Conservation (phyloP, 2,797 vertebrate genomes). For the Pogonophryne albipinna region DNA sequence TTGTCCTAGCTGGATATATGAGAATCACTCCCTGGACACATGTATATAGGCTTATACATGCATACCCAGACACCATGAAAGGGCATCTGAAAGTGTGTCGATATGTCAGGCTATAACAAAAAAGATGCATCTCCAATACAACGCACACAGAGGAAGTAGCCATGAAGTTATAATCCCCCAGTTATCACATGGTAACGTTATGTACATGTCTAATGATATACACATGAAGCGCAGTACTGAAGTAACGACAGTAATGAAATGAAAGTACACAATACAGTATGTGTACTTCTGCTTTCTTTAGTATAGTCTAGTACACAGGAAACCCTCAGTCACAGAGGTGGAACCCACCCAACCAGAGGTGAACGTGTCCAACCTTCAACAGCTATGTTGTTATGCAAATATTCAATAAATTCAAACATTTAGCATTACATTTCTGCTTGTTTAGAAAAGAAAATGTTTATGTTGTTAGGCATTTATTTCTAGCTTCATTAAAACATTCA, state of each 20-base stretch:
- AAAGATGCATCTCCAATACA: constrained; percentile 5
- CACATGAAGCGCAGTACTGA: constrained; percentile 31
- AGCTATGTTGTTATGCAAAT: constrained; percentile 1
- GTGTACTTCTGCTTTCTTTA: constrained; percentile 66
- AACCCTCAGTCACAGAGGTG: constrained; percentile 56
- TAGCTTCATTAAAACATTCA: no score
- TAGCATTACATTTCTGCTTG: neutral
- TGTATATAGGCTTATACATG: constrained; percentile 26
- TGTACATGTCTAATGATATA: constrained; percentile 49
- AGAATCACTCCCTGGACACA: constrained; percentile 39
- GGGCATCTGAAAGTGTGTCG: constrained; percentile 10
- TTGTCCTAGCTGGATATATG: constrained; percentile 53
- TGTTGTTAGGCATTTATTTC: no score
- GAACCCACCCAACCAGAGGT: constrained; percentile 41
- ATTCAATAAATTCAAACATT: neutral
- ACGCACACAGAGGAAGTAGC: constrained; percentile 23
- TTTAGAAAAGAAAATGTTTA: neutral
- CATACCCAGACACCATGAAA: constrained; percentile 14
- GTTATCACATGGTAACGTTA: neutral
- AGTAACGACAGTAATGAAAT: no score
- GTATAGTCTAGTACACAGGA: constrained; percentile 71
- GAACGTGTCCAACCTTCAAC: constrained; percentile 24
- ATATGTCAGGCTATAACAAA: constrained; percentile 22
- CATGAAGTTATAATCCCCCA: constrained; percentile 25
- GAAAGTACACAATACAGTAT: constrained; percentile 43